These are phyloP conservation scores for Palaemon carinicauda DNA, from an alignment of 1,140 invertebrate species.

Conservation along the genomic window DNA sequence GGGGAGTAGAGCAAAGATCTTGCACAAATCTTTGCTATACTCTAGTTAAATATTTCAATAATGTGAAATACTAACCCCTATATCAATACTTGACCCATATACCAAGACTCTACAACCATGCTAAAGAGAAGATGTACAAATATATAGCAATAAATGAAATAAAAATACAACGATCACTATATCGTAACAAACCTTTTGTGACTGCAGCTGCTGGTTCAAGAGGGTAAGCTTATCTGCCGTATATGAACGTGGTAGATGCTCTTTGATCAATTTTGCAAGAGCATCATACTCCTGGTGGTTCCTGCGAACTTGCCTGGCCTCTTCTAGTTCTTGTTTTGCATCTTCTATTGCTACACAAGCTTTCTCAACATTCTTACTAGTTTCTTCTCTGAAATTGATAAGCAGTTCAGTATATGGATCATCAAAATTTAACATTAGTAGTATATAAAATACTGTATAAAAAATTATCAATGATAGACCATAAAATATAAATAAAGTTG, in stretches of 20 bases:
- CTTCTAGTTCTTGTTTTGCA: slow-evolving; percentile 64
- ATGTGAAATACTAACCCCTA: no score
- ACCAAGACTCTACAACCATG: no score
- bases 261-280: slow-evolving; percentile 86
- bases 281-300: slow-evolving; percentile 94
- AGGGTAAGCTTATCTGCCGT: slow-evolving; percentile 79
- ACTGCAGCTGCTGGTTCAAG: slow-evolving; percentile 78
- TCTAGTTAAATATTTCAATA: no score
- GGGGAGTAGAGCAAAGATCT: no score
- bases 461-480: not conserved
- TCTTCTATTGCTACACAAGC: slow-evolving; percentile 55
- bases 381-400: slow-evolving; percentile 46
- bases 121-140: no score
- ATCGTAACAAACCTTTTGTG: slow-evolving; percentile 67
- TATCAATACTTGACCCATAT: no score
- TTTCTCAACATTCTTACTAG: slow-evolving; percentile 53
- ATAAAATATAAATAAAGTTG: not conserved
- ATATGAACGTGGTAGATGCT: slow-evolving; percentile 87
- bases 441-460: not conserved
- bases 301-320: slow-evolving; percentile 72
- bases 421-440: no score
- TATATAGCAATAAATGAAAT: not conserved
- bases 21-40: no score
- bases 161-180: not conserved
- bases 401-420: no score